Evolutionary conservation across 2,797 vertebrate species (phyloP).

Genomic region (Parauchenoglanis punctatus): DNA sequence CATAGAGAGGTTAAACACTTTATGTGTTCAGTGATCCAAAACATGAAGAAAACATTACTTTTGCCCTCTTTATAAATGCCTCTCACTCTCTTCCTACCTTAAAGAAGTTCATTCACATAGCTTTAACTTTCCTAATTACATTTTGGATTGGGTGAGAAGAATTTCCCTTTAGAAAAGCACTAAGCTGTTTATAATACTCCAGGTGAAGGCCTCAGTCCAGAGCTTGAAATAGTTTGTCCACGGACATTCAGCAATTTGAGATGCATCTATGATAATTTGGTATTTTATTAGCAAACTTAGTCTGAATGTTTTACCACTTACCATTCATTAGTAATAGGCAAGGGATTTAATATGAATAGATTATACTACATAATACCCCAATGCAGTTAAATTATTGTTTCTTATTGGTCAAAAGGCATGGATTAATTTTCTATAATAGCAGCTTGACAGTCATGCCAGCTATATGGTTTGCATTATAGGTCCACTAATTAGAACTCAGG

Average conservation of each 20-base stretch:
- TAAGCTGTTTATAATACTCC: slow-evolving; percentile 43
- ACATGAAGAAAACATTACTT: slow-evolving; percentile 77
- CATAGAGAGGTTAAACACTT: slow-evolving; percentile 77
- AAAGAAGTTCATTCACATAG: slow-evolving; percentile 68
- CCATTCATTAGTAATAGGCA: background rate
- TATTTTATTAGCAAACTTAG: background rate
- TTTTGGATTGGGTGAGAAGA: slow-evolving; percentile 50
- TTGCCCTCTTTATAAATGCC: slow-evolving; percentile 25
- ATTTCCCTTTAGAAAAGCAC: slow-evolving; percentile 42
- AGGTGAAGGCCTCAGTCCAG: slow-evolving; percentile 4
- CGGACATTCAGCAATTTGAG: slow-evolving; percentile 17
- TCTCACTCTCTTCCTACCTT: slow-evolving; percentile 46
- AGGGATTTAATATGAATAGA: background rate
- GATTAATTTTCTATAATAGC: background rate
- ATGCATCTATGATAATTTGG: slow-evolving; percentile 2
- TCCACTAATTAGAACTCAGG: no score
- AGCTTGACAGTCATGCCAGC: background rate
- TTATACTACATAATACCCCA: background rate
- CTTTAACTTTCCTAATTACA: slow-evolving; percentile 63
- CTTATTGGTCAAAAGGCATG: background rate
- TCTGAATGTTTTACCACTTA: background rate
- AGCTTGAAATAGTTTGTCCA: slow-evolving; percentile 42
- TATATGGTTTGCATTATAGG: background rate
- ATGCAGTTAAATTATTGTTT: background rate
- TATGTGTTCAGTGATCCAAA: slow-evolving; percentile 79